phyloP scores from a whole-genome alignment of 1,140 invertebrate genomes.

The Triops longicaudatus region DNA sequence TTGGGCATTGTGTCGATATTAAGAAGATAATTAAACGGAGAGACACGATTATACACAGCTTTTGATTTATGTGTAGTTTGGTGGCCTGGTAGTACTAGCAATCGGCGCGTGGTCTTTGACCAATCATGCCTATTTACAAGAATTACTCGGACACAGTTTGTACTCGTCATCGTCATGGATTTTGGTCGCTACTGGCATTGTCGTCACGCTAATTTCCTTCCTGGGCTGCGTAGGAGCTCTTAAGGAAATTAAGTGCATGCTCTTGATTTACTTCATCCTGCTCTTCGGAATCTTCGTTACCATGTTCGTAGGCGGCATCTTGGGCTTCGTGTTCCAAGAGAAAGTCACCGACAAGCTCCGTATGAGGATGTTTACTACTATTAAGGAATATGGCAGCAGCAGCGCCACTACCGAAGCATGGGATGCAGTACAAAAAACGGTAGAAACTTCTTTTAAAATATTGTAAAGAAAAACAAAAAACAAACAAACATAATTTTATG shows the following conservation, averaged over 20 bases:
- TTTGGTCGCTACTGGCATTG: constrained; percentile 63
- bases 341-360: constrained; percentile 50
- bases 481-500: too few relatives aligned
- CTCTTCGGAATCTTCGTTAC: constrained; percentile 76
- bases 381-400: constrained; percentile 68
- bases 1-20: too few relatives aligned
- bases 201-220: constrained; percentile 67
- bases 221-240: constrained; percentile 77
- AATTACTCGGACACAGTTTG: constrained; percentile 69
- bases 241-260: constrained; percentile 79
- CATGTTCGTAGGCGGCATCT: constrained; percentile 75
- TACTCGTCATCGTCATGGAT: constrained; percentile 73
- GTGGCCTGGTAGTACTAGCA: constrained; percentile 62
- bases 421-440: constrained; percentile 64
- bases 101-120: constrained; percentile 71
- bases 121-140: constrained; percentile 71
- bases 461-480: too few relatives aligned
- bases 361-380: constrained; percentile 24
- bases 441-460: constrained; percentile 36
- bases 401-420: constrained; percentile 64
- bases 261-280: constrained; percentile 77
- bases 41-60: constrained; percentile 20
- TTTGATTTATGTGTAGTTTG: constrained; percentile 49
- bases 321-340: constrained; percentile 77
- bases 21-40: background rate